A percentile compares a stretch with the other conserved stretches of the same genome.
Evolutionary conservation across 1,140 invertebrate species (phyloP).

Genomic region (Diachasmimorpha longicaudata): DNA sequence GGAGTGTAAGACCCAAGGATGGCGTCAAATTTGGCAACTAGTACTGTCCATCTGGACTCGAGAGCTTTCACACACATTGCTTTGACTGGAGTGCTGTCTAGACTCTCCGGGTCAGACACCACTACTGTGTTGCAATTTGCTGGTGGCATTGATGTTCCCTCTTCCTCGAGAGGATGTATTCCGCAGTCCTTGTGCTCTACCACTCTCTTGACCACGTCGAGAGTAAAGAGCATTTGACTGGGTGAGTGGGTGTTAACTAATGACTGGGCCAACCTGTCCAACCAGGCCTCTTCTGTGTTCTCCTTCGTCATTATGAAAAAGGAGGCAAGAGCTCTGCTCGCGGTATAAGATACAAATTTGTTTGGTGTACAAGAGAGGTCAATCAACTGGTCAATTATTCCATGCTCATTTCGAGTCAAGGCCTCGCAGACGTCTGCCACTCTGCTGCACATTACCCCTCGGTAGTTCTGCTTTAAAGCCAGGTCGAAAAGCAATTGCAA

Average conservation of each 20-base stretch:
- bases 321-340: conserved; percentile 78
- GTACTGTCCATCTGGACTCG: conserved; percentile 79
- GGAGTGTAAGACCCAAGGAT: conserved; percentile 61
- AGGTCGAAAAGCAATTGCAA: conserved; percentile 84
- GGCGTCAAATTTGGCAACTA: conserved; percentile 69
- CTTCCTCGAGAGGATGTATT: conserved; percentile 80
- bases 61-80: conserved; percentile 83
- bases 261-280: conserved; percentile 69
- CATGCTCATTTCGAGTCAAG: conserved; percentile 80
- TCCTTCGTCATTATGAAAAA: conserved; percentile 85
- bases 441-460: conserved; percentile 79
- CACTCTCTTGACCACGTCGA: conserved; percentile 83
- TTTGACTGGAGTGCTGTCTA: conserved; percentile 82
- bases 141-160: conserved; percentile 43
- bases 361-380: conserved; percentile 78
- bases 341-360: conserved; percentile 80
- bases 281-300: conserved; percentile 77
- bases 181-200: conserved; percentile 87
- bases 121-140: conserved; percentile 70
- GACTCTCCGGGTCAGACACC: conserved; percentile 77
- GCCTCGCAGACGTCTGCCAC: conserved; percentile 80
- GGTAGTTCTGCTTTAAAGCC: conserved; percentile 81
- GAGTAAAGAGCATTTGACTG: conserved; percentile 75
- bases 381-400: conserved; percentile 82
- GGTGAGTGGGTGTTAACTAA: conserved; percentile 57